Percentiles rank a stretch among this genome's conserved stretches.
These are phyloP conservation scores for Cosmorhoe ocellata DNA, from an alignment of 2,888 invertebrate genomes.

Conservation along the genomic window DNA sequence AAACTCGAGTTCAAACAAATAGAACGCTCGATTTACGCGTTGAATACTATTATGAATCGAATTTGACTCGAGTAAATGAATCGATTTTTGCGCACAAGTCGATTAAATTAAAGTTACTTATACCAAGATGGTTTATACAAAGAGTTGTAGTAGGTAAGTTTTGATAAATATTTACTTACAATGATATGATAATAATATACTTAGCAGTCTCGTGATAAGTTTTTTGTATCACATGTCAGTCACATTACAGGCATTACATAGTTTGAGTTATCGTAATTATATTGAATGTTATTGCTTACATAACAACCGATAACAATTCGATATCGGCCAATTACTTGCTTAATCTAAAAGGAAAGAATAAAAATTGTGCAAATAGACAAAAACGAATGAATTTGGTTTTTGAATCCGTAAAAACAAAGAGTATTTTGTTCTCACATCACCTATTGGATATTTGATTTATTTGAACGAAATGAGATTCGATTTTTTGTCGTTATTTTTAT, in stretches of 20 bases:
- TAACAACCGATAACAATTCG: constrained; percentile 9
- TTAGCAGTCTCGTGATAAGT: constrained; percentile 2
- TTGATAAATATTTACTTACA: too few species aligned
- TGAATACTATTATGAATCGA: constrained; percentile 56
- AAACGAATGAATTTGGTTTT: not conserved
- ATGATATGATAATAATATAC: not conserved
- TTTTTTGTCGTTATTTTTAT: too few species aligned
- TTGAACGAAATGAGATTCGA: too few species aligned
- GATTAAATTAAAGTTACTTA: too few species aligned
- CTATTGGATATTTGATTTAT: too few species aligned
- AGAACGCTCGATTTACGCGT: constrained; percentile 65
- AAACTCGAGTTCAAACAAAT: constrained; percentile 71
- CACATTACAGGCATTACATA: not conserved
- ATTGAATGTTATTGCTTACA: constrained; percentile 8
- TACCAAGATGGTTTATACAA: too few species aligned
- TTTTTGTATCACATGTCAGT: not conserved
- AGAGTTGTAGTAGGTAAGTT: too few species aligned
- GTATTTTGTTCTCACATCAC: too few species aligned
- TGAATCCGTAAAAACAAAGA: not conserved
- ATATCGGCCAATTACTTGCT: constrained; percentile 5
- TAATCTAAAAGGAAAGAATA: not conserved
- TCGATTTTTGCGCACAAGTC: constrained; percentile 33
- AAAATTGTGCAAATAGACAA: not conserved
- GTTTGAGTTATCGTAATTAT: not conserved
- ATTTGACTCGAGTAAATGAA: constrained; percentile 38